Conservation (phyloP, 2,797 vertebrate species). For the Toxotes lorentzi region DNA sequence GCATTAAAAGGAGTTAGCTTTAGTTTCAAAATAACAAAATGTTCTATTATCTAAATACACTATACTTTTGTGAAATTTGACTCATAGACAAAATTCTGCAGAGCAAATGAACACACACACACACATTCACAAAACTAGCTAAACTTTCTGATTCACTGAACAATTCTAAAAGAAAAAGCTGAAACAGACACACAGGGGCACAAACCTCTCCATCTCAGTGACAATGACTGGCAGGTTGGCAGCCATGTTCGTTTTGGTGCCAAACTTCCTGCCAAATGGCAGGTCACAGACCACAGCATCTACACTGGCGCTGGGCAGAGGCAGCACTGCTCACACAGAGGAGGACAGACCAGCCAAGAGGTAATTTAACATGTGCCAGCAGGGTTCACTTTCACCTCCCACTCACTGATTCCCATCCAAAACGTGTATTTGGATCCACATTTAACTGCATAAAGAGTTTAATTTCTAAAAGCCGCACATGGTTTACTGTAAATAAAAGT, state of each 20-base stretch:
- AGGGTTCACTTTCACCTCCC: constrained; percentile 20
- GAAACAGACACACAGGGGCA: constrained; percentile 9
- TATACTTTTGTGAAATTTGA: neutral
- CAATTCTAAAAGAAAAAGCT: constrained; percentile 3
- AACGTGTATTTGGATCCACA: constrained; percentile 1
- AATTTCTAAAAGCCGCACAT: neutral
- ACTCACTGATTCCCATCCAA: constrained; percentile 17
- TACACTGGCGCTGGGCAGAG: constrained; percentile 85
- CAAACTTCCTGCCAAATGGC: constrained; percentile 96
- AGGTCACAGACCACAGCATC: constrained; percentile 91
- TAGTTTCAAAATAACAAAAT: neutral
- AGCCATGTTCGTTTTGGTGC: constrained; percentile 82
- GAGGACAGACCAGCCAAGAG: constrained; percentile 38
- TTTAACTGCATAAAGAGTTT: neutral
- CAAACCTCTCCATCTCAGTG: constrained; percentile 91
- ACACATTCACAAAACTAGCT: constrained; percentile 24
- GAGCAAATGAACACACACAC: neutral
- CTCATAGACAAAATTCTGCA: neutral
- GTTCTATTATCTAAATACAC: neutral
- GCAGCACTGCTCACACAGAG: constrained; percentile 83
- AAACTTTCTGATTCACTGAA: constrained; percentile 12
- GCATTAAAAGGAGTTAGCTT: neutral
- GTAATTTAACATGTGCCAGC: constrained; percentile 45
- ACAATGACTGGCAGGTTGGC: constrained; percentile 85
- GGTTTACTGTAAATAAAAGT: neutral